phyloP scores from a whole-genome alignment of 64 coral and sea anemone genomes.

The Montipora cactus region DNA sequence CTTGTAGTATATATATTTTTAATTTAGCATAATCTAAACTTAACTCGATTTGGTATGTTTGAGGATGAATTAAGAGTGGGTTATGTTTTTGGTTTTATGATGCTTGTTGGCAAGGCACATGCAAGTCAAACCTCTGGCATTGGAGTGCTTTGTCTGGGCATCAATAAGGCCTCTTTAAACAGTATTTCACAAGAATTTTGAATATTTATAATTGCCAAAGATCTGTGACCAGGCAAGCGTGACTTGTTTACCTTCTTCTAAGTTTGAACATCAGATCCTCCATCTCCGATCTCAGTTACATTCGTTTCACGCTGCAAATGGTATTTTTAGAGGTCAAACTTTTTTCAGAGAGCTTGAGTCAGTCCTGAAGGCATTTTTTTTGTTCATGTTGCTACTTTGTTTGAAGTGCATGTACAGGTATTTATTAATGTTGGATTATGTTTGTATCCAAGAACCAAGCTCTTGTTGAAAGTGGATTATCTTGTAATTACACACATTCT shows the following conservation, averaged over 20 bases:
- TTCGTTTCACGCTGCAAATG: not conserved
- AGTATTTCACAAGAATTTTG: conserved; percentile 20
- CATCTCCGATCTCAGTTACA: not conserved
- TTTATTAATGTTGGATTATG: not conserved
- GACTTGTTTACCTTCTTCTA: conserved; percentile 26
- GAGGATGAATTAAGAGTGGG: not conserved
- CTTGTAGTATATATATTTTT: conserved; percentile 71
- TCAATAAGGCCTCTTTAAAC: not conserved
- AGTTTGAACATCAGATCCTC: not conserved
- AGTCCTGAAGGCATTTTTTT: not conserved
- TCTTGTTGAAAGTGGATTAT: conserved; percentile 53
- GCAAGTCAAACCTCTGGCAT: not conserved
- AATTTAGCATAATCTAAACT: conserved; percentile 74
- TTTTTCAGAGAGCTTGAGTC: not conserved
- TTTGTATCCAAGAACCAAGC: conserved; percentile 18
- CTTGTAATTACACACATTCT: conserved; percentile 28
- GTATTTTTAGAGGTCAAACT: not conserved
- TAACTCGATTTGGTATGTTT: conserved; percentile 59
- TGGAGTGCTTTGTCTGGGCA: conserved; percentile 21
- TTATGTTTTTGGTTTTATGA: not conserved
- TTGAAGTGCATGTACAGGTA: conserved; percentile 2
- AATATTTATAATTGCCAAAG: conserved; percentile 53
- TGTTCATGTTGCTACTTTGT: not conserved
- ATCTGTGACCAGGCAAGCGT: conserved; percentile 53
- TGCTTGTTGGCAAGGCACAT: not conserved